phyloP scores from a whole-genome alignment of 92 coral and sea anemone genomes.

The Phenganax stokvisi region DNA sequence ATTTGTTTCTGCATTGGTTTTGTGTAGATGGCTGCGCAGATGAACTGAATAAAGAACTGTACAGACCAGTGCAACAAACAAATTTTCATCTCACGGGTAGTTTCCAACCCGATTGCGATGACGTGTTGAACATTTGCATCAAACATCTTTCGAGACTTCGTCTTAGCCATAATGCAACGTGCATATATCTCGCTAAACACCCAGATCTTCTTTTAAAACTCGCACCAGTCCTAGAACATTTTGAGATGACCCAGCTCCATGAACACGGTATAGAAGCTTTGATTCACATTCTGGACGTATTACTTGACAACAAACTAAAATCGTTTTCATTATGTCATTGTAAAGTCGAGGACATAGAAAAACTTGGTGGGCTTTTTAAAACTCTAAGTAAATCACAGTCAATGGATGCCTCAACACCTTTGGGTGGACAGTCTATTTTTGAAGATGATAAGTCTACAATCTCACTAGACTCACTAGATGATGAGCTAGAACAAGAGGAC shows the following conservation, averaged over 20 bases:
- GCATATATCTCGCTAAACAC: slow-evolving; percentile 45
- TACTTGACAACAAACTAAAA: slow-evolving; percentile 48
- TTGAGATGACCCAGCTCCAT: slow-evolving; percentile 46
- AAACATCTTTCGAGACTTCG: slow-evolving; percentile 47
- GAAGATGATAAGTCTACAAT: neutral
- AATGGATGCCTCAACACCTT: neutral
- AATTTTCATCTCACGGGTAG: neutral
- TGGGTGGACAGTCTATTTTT: neutral
- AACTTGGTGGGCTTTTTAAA: slow-evolving; percentile 37
- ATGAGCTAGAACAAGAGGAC: neutral
- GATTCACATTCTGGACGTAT: slow-evolving; percentile 46
- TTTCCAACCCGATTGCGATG: neutral
- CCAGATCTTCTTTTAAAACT: slow-evolving; percentile 45
- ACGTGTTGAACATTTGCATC: slow-evolving; percentile 29
- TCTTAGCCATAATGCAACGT: slow-evolving; percentile 46
- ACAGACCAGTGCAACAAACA: neutral
- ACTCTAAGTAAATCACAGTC: slow-evolving; percentile 20
- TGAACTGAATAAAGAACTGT: neutral
- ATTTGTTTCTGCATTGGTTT: neutral
- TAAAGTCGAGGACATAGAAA: slow-evolving; percentile 41
- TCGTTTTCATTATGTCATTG: slow-evolving; percentile 50
- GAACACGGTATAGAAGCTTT: slow-evolving; percentile 54
- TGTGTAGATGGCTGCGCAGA: neutral
- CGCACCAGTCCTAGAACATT: slow-evolving; percentile 47
- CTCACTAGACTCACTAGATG: neutral